phyloP scores from a whole-genome alignment of 2,888 invertebrate species.

The Nephrotoma appendiculata region DNA sequence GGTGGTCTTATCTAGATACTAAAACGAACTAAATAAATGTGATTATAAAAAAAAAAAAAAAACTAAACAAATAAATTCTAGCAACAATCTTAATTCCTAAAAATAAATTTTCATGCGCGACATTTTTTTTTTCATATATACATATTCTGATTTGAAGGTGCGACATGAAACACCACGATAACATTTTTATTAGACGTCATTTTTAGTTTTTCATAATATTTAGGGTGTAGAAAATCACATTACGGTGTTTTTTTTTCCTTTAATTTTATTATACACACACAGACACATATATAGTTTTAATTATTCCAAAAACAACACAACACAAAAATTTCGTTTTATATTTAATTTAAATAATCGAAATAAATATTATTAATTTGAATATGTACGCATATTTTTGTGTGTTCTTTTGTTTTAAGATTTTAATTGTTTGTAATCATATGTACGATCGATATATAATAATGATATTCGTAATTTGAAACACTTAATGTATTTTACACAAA shows the following conservation, averaged over 20 bases:
- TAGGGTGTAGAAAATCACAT: constrained; percentile 6
- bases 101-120: constrained; percentile 1
- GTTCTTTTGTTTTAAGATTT: background rate
- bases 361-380: background rate
- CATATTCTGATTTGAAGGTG: constrained; percentile 3
- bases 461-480: too few relatives aligned
- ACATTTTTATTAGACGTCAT: constrained; percentile 5
- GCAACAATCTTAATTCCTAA: constrained; percentile 1
- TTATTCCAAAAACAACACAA: background rate
- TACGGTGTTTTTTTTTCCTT: background rate
- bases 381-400: background rate
- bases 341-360: background rate
- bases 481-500: too few relatives aligned
- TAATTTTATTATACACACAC: background rate
- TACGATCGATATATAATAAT: too few relatives aligned
- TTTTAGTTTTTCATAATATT: background rate
- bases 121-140: background rate
- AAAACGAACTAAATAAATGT: background rate
- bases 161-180: constrained; percentile 6
- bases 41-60: background rate
- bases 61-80: background rate
- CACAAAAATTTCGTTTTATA: background rate
- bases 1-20: constrained; percentile 1
- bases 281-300: background rate
- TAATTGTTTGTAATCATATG: background rate